Base-by-base conservation (phyloP, 2,113 vertebrate species). In the Perca fluviatilis region DNA sequence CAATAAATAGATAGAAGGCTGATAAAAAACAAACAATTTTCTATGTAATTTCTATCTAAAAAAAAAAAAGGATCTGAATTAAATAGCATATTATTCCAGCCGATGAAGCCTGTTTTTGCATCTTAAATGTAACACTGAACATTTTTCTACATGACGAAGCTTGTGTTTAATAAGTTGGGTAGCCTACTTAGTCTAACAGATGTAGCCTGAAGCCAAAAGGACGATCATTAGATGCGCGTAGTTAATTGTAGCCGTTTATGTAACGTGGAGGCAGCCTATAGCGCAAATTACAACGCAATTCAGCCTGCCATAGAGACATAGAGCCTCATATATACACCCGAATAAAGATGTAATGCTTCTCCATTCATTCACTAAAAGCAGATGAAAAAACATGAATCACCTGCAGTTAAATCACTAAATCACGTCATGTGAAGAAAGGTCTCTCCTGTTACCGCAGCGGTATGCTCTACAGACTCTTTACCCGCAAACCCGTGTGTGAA, bases 231-330 rank as follows among this genome's bases (percentile, higher is more conserved):
- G 3, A 66, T 47, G 25, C 36, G 25, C 36, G 2, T 30, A 62
- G 66, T 62, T 71, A 36, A 74, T 12, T 61, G 27, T 6, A 27
- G 23, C 23, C 36, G 57, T 67, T 75, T 79, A 75, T 79, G 40
- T 79, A 76, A 85, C n/a, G 43, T 49, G 69, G 46, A 47, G 18
- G 19, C 5, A 68, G 40, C 40, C 8, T 40, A 40, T 40, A 40
- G 57, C 18, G 54, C 50, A 50, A 49, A 73, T 61, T 49, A 63
- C n/a, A 76, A 3, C 43, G 27, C 19, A 46, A 6, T 21, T 65
- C 33, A 58, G 46, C 7, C 14, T 54, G 16, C 21, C 21, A 68
- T 16, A 47, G 9, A 74, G 10, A 30, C 40, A 57, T 5, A 60
- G 2, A 51, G 33, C 13, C 27, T 8, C 43, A 53, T 15, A 13